Evolutionary conservation across 2,888 invertebrate species (phyloP), one percentile per base, ranked within the genome.

Genomic region (Melanostoma mellinum): DNA sequence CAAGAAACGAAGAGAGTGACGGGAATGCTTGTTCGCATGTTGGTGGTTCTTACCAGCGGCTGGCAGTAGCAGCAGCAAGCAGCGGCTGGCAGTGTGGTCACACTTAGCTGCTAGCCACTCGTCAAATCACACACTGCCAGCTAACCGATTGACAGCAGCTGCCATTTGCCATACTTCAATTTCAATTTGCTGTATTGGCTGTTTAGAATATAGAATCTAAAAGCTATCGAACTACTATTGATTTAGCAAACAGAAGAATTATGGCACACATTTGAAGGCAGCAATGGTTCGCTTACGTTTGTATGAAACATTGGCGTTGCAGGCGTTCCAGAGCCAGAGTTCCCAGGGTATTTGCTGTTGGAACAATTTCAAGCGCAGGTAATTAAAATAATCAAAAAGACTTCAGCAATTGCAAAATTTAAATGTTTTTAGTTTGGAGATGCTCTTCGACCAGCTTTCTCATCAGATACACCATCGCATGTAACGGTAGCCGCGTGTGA

Each of bases 351-450:
- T 92, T 93, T 98, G 87, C 93, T 99, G 74, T 91, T 99, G 36
- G 99, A 99, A 91, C 99, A 99, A 90, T 99, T 97, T 90, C 99
- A 99, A 92, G 99, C 99, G 8, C 99, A 99, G 93, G 97, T 95
- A 89, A 87, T 63, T 5, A 3, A n/a, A 6, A n/a, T 3, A 52
- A 48, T 69, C 3, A 40, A 38, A 36, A 5, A 20, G 48, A 6
- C 8, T 0, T 38, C 0, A 20, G 6, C 0, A 36, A 20, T 0
- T 0, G n/a, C 6, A 48, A 55, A 30, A 20, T 33, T 44, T 71
- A 20, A 1, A 20, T 38, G 5, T 30, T 40, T 50, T 10, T 6
- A 88, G 88, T 98, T 98, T 56, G 98, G 98, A 35, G 99, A 99
- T 53, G 99, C 99, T 0, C 93, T 99, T 60, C 93, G 99, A 30